Evolutionary conservation across 2,797 vertebrate genomes (phyloP).

Genomic region (Lophius americanus): DNA sequence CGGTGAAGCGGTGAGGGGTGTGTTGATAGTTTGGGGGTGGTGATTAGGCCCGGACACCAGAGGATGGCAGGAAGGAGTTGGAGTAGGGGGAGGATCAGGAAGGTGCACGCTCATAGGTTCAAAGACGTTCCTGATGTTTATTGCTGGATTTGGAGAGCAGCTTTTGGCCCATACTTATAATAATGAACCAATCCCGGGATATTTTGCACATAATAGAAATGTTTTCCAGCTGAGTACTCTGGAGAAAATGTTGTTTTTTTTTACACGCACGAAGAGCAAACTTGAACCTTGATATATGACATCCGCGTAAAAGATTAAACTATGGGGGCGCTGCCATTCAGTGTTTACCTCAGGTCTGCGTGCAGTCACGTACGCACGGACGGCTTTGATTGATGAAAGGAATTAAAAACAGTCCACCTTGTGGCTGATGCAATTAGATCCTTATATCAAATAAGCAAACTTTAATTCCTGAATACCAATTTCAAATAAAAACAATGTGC

Average conservation of each 20-base stretch:
- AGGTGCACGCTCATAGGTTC: slow-evolving; percentile 72
- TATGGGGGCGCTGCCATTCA: slow-evolving; percentile 16
- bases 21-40: slow-evolving; percentile 18
- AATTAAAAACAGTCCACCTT: slow-evolving; percentile 5
- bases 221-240: background rate
- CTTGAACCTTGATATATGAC: slow-evolving; percentile 14
- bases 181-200: too few relatives aligned
- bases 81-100: slow-evolving; percentile 73
- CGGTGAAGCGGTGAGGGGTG: background rate
- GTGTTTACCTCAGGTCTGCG: slow-evolving; percentile 16
- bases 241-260: background rate
- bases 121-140: slow-evolving; percentile 60
- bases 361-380: slow-evolving; percentile 40
- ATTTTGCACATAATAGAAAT: background rate
- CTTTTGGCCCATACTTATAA: slow-evolving; percentile 40
- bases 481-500: too few relatives aligned
- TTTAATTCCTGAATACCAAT: too few relatives aligned
- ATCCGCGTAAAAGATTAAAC: slow-evolving; percentile 29
- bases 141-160: slow-evolving; percentile 24
- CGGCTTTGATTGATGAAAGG: slow-evolving; percentile 19
- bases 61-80: slow-evolving; percentile 46
- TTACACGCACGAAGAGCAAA: slow-evolving; percentile 14
- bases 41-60: slow-evolving; percentile 2
- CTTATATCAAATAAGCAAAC: background rate
- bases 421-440: background rate